Evolutionary conservation across 2,888 invertebrate species (phyloP).

Genomic region (Mythimna loreyi): DNA sequence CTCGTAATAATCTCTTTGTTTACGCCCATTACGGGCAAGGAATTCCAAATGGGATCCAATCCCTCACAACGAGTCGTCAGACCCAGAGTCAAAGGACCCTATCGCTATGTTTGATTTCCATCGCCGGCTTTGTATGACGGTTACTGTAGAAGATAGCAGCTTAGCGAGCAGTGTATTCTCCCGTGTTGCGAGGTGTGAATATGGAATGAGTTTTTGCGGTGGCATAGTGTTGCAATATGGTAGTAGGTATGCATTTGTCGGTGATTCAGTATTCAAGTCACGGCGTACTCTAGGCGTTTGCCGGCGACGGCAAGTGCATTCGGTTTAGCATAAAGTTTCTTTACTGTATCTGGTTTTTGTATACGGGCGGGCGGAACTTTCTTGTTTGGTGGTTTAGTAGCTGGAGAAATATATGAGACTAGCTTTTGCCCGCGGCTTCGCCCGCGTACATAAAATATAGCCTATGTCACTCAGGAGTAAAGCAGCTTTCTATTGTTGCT

Average conservation of each 20-base stretch:
- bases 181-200: conserved; percentile 30
- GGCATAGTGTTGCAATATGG: conserved; percentile 58
- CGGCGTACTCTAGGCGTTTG: conserved; percentile 78
- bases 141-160: fast-evolving
- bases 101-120: conserved; percentile 3
- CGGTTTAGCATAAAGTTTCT: conserved; percentile 80
- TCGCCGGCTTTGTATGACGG: conserved; percentile 6
- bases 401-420: too few relatives aligned
- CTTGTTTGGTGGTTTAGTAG: not conserved
- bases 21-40: conserved; percentile 71
- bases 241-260: conserved; percentile 71
- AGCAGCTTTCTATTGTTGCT: too few relatives aligned
- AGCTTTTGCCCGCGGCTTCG: too few relatives aligned
- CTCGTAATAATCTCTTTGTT: conserved; percentile 72
- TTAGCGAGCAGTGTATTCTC: conserved; percentile 15
- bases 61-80: conserved; percentile 53
- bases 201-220: conserved; percentile 54
- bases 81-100: not conserved
- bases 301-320: conserved; percentile 76
- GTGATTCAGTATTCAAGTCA: conserved; percentile 78
- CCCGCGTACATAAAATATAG: too few relatives aligned
- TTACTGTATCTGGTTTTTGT: conserved; percentile 62
- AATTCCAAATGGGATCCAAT: conserved; percentile 68
- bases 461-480: too few relatives aligned
- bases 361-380: conserved; percentile 64